These are phyloP conservation scores for Homarus americanus DNA, from an alignment of 1,140 invertebrate species.

Conservation along the genomic window DNA sequence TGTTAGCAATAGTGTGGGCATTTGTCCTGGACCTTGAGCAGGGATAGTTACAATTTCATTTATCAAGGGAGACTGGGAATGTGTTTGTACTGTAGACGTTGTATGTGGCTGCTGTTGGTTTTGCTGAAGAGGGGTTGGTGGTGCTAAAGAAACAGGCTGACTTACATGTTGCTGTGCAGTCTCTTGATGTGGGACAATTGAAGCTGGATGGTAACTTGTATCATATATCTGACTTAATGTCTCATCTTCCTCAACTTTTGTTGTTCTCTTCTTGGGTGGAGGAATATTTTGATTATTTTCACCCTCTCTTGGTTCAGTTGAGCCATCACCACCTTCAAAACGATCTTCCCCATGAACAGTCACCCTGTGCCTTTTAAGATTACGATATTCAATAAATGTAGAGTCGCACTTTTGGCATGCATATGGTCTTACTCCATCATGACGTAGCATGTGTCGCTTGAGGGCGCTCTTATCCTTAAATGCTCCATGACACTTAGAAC, in stretches of 20 bases:
- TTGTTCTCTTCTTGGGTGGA: conserved; percentile 43
- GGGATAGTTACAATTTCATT: conserved; percentile 54
- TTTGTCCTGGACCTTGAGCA: conserved; percentile 46
- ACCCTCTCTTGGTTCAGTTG: conserved; percentile 15
- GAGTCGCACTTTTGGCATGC: conserved; percentile 67
- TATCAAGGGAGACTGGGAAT: conserved; percentile 25
- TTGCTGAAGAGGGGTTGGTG: conserved; percentile 33
- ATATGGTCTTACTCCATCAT: conserved; percentile 60
- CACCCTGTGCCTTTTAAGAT: conserved; percentile 70
- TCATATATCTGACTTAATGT: conserved; percentile 45
- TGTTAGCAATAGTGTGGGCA: conserved; percentile 65
- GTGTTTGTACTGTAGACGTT: background rate
- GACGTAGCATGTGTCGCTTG: conserved; percentile 54
- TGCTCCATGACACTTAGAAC: conserved; percentile 43
- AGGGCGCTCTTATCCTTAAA: conserved; percentile 62
- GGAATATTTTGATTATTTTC: conserved; percentile 43
- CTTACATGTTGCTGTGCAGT: conserved; percentile 15
- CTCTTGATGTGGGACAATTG: conserved; percentile 32
- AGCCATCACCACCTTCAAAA: conserved; percentile 47
- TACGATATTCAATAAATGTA: conserved; percentile 73
- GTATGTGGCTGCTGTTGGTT: conserved; percentile 36
- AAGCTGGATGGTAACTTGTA: conserved; percentile 7
- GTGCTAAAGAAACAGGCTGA: conserved; percentile 40
- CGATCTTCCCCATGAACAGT: conserved; percentile 71
- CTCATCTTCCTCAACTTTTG: conserved; percentile 44